Evolutionary conservation across 2,113 vertebrate genomes (phyloP), one percentile per base, ranked within the genome.

Genomic region (Mastomys natalensis): DNA sequence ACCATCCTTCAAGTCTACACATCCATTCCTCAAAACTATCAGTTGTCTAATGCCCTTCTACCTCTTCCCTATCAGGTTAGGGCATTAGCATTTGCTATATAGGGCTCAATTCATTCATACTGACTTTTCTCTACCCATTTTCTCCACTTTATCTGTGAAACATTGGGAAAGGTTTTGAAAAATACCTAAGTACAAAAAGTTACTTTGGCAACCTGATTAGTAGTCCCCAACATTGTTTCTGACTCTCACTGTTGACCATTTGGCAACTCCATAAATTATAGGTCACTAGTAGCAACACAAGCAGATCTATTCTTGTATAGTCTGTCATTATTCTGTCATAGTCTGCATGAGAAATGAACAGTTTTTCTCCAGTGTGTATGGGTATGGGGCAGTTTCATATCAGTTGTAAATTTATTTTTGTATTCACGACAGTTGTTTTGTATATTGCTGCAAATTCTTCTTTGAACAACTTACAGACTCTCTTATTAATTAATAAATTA

Each of bases 401-500:
- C 12, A 70, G 19, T n/a, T 45, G 4, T 34, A 31, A 87, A 78
- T 93, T 76, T 62, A 87, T 72, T 94, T 94, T 66, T 62, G 17
- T 64, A 31, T 40, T 92, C 8, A 16, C 51, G 24, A 86, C 7
- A 91, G 40, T 2, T 89, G 19, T 90, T 93, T 91, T 73, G 43
- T 85, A 34, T 31, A 45, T 12, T 64, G 31, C 12, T 92, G 87
- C 89, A 11, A 91, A 90, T 93, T 93, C 17, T 89, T 60, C 37
- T 87, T 96, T 89, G 81, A 92, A 89, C 43, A n/a, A 88, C 60
- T 95, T 93, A 66, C 17, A 68, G 22, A 64, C 55, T 93, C 4
- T 26, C 62, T 95, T 31, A 78, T 89, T 96, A 95, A 77, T 91
- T 89, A 89, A 82, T 73, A 91, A 77, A 53, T 92, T 76, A 95